These are phyloP conservation scores for Scolopax mira DNA, from an alignment of 2,113 vertebrate species.

Conservation along the genomic window DNA sequence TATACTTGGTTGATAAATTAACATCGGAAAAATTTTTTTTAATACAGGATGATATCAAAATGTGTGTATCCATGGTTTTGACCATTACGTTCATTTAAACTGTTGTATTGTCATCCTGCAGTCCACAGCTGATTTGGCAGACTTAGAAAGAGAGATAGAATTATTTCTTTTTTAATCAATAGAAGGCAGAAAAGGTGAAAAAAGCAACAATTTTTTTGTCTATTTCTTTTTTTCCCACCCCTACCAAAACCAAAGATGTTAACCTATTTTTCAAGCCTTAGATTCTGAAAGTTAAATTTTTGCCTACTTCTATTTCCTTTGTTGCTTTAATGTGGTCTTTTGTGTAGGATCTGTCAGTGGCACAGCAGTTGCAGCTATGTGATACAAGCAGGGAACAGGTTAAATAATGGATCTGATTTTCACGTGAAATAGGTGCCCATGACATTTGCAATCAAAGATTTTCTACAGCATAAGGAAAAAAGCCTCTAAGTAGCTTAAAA, in stretches of 20 bases:
- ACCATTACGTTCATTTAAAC: neutral
- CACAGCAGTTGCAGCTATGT: neutral
- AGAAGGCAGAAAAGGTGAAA: neutral
- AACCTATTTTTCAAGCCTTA: neutral
- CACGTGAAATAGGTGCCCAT: neutral
- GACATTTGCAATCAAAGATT: neutral
- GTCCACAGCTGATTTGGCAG: neutral
- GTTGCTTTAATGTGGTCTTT: neutral
- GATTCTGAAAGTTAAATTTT: neutral
- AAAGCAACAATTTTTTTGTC: neutral
- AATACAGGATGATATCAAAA: neutral
- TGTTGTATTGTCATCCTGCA: neutral
- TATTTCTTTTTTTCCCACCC: accelerated
- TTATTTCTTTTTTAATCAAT: neutral
- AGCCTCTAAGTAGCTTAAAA: neutral
- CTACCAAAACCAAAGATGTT: neutral
- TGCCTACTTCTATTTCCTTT: neutral
- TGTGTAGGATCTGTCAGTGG: neutral
- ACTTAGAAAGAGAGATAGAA: neutral
- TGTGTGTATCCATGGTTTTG: neutral
- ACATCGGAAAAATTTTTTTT: neutral
- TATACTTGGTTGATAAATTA: neutral
- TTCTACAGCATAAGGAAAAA: neutral
- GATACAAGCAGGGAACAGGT: neutral
- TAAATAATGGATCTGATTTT: neutral